A percentile compares a stretch with the other conserved stretches of the same genome.
Conservation (phyloP, 2,888 invertebrate species). For the Drosophila tanythrix region DNA sequence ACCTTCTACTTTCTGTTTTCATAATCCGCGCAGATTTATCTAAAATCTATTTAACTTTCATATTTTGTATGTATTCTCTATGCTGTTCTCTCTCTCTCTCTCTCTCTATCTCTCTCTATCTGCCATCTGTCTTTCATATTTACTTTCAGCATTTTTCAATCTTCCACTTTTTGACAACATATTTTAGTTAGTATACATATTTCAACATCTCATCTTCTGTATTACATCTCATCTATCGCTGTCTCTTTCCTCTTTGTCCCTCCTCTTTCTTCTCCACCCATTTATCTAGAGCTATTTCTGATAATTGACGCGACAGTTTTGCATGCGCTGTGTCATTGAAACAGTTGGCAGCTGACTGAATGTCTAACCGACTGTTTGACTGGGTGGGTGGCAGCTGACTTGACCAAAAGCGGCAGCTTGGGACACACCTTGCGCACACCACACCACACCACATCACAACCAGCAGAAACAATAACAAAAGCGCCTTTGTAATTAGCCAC, state of each 20-base stretch:
- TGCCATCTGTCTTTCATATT: background rate
- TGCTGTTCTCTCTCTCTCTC: background rate
- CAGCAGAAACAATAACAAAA: slow-evolving; percentile 22
- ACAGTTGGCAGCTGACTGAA: slow-evolving; percentile 19
- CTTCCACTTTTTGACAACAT: background rate
- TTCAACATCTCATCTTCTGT: background rate
- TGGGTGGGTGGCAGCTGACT: slow-evolving; percentile 60
- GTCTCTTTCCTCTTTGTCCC: background rate
- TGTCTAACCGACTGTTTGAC: slow-evolving; percentile 12
- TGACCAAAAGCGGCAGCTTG: slow-evolving; percentile 55
- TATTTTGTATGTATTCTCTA: background rate
- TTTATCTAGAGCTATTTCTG: background rate
- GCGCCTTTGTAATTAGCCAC: slow-evolving; percentile 70
- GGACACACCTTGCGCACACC: slow-evolving; percentile 70
- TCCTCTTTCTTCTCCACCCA: background rate
- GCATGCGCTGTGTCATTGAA: slow-evolving; percentile 36
- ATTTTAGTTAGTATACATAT: background rate
- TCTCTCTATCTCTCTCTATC: background rate
- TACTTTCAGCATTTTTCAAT: background rate
- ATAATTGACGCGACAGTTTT: slow-evolving; percentile 13
- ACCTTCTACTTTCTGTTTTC: background rate
- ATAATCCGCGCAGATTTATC: background rate
- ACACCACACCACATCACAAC: slow-evolving; percentile 13
- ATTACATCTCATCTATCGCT: background rate
- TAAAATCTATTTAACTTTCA: background rate